Evolutionary conservation across 2,113 vertebrate genomes (phyloP).

Genomic region (Gobiocypris rarus): DNA sequence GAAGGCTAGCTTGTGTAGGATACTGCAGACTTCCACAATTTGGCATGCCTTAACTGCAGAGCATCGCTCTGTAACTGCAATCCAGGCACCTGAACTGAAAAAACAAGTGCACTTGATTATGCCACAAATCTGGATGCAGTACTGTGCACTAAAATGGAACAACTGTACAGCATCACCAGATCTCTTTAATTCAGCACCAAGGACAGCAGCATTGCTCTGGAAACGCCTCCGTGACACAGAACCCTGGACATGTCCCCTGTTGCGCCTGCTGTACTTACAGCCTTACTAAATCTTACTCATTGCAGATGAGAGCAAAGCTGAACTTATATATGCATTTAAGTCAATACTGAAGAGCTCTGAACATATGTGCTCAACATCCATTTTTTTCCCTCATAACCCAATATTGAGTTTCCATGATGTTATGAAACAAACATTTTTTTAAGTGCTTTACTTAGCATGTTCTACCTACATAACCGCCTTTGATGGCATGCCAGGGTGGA

Average conservation of each 20-base stretch:
- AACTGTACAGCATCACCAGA: background rate
- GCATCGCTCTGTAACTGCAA: background rate
- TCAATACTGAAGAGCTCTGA: background rate
- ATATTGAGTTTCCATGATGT: background rate
- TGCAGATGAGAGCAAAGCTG: background rate
- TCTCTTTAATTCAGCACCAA: background rate
- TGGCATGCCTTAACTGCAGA: background rate
- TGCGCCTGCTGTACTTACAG: background rate
- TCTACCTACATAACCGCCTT: constrained; percentile 11
- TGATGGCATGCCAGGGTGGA: constrained; percentile 28
- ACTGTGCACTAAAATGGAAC: background rate
- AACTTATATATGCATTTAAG: background rate
- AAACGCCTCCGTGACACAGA: constrained; percentile 38
- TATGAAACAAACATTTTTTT: background rate
- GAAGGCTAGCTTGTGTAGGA: background rate
- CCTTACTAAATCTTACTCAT: background rate
- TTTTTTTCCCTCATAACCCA: background rate
- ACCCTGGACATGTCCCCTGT: constrained; percentile 42
- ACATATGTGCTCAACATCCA: background rate
- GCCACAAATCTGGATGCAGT: background rate
- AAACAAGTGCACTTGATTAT: background rate
- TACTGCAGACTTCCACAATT: background rate
- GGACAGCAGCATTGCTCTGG: background rate
- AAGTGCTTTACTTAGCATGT: background rate
- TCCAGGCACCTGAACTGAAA: background rate